Conservation (phyloP, 1,140 invertebrate species). For the Calycopis cecrops region DNA sequence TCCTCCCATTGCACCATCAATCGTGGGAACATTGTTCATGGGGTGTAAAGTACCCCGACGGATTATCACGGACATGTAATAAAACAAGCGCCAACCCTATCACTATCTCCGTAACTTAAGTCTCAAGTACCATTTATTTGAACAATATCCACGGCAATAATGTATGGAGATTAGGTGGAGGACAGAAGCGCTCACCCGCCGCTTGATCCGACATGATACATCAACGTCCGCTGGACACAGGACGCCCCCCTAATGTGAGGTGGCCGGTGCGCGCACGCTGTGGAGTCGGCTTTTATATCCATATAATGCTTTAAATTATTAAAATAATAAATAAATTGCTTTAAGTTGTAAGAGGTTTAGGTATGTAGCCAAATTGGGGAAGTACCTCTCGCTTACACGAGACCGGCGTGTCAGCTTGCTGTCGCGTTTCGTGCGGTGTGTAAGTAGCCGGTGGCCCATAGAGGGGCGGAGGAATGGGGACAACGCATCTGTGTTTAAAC, state of each 20-base stretch:
- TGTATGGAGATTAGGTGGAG: conserved; percentile 71
- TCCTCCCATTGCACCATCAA: not conserved
- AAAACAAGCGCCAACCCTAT: conserved; percentile 19
- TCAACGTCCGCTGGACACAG: conserved; percentile 66
- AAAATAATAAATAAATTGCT: too few relatives aligned
- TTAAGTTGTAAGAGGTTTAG: too few relatives aligned
- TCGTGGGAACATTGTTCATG: not conserved
- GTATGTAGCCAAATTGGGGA: too few relatives aligned
- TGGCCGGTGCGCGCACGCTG: conserved; percentile 14
- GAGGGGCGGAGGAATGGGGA: too few relatives aligned
- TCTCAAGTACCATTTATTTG: conserved; percentile 69
- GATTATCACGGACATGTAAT: not conserved
- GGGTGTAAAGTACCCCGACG: not conserved
- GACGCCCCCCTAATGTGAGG: conserved; percentile 52
- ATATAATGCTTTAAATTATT: too few relatives aligned
- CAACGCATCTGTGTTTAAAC: too few relatives aligned
- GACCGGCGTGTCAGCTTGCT: too few relatives aligned
- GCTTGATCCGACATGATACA: conserved; percentile 70
- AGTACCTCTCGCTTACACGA: too few relatives aligned
- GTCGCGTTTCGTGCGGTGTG: too few relatives aligned
- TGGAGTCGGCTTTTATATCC: conserved; percentile 27
- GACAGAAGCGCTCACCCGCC: conserved; percentile 54
- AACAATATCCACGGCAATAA: conserved; percentile 67
- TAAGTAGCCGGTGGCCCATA: too few relatives aligned
- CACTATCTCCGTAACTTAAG: conserved; percentile 46